These are phyloP conservation scores for Pluvialis apricaria DNA, from an alignment of 2,113 vertebrate species.

Conservation along the genomic window DNA sequence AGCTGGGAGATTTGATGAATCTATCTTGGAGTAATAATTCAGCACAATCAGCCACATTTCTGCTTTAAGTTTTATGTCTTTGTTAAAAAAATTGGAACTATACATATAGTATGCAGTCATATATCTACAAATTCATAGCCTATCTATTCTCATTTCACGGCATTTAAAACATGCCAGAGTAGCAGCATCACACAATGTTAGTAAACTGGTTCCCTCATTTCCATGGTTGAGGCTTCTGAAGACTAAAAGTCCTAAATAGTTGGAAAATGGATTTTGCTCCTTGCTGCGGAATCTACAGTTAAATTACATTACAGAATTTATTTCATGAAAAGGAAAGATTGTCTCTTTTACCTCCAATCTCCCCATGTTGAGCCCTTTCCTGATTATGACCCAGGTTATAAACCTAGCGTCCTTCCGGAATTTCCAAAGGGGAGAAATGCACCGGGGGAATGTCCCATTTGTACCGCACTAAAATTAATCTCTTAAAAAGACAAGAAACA, in stretches of 20 bases:
- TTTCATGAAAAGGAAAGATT: conserved; percentile 38
- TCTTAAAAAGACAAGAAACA: not conserved
- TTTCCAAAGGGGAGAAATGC: conserved; percentile 10
- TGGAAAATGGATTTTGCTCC: conserved; percentile 33
- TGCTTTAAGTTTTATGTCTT: conserved; percentile 84
- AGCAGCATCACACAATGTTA: conserved; percentile 3
- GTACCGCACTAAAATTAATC: not conserved
- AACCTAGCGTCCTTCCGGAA: not conserved
- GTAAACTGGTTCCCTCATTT: conserved; percentile 57
- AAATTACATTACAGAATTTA: conserved; percentile 29
- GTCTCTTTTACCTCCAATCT: not conserved
- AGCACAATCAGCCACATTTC: conserved; percentile 92
- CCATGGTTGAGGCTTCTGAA: conserved; percentile 6
- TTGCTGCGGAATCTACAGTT: conserved; percentile 23
- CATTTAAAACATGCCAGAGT: conserved; percentile 21
- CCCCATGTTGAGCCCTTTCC: not conserved
- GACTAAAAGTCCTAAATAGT: not conserved
- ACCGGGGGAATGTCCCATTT: not conserved
- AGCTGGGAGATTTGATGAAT: conserved; percentile 98
- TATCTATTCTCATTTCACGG: conserved; percentile 48
- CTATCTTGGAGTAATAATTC: conserved; percentile 96
- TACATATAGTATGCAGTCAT: not conserved
- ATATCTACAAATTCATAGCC: conserved; percentile 31
- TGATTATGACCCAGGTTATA: conserved; percentile 3
- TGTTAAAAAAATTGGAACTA: conserved; percentile 77